phyloP scores from a whole-genome alignment of 1,140 invertebrate genomes.

The Dolichoris vasculosae region DNA sequence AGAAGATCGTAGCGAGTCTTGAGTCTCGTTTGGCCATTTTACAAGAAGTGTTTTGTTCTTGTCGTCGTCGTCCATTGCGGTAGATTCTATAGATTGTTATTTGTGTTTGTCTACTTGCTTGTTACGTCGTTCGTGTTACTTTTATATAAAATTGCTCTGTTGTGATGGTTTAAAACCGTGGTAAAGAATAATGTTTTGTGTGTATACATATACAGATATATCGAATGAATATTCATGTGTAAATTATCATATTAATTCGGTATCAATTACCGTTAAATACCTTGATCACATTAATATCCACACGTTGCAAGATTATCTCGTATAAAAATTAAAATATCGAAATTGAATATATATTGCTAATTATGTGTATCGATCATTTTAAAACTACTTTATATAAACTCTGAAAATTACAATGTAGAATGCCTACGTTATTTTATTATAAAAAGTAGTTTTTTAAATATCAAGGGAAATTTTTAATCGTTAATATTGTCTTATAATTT shows the following conservation, averaged over 20 bases:
- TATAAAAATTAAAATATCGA: background rate
- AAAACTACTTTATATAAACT: no score
- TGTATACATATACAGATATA: background rate
- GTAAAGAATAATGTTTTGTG: slow-evolving; percentile 6
- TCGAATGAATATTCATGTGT: background rate
- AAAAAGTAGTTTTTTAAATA: slow-evolving; percentile 15
- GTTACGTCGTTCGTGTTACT: slow-evolving; percentile 56
- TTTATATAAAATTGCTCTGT: slow-evolving; percentile 25
- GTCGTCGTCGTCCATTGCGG: slow-evolving; percentile 64
- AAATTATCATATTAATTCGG: background rate
- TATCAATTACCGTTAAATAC: background rate
- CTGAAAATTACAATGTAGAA: background rate
- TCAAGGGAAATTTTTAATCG: background rate
- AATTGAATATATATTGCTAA: no score
- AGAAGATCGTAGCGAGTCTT: slow-evolving; percentile 46
- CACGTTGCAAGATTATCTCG: no score
- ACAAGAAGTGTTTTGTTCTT: slow-evolving; percentile 24
- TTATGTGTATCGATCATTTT: no score
- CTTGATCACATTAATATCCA: background rate
- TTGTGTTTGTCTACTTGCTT: slow-evolving; percentile 60
- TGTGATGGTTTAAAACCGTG: slow-evolving; percentile 44
- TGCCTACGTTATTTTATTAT: background rate
- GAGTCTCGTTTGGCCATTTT: slow-evolving; percentile 39
- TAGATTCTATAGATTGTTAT: slow-evolving; percentile 61
- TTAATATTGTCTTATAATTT: slow-evolving; percentile 27